Base-by-base conservation (phyloP, 2,113 vertebrate genomes). In the Litocranius walleri region DNA sequence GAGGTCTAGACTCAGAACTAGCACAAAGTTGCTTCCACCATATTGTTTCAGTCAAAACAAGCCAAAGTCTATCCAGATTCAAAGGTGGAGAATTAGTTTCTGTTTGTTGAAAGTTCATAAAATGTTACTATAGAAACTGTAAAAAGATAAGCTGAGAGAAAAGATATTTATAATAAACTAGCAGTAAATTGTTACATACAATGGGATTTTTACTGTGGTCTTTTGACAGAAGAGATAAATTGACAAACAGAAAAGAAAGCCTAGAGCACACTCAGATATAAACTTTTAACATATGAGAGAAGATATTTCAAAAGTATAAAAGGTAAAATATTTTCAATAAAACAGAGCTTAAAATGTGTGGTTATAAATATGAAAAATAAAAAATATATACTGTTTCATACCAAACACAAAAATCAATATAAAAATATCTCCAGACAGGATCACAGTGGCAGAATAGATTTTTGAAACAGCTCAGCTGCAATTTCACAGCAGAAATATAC, bases 391-490 rank as follows among this genome's bases (percentile, higher is more conserved):
- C 21, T 64, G 27, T 27, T 33, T 95, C 25, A 62, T 74, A 45
- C 13, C 33, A 71, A 97, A 96, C 27, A 80, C n/a, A 92, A 94
- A 94, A 96, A 96, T 94, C 86, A 56, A 91, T 95, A 88, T 54
- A 94, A 90, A 97, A 92, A 71, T 87, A 94, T 62, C 27, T 90
- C 56, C 3, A 71, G 36, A 9, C 21, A 83, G 50, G 50, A 92
- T 71, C 57, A 95, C 33, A 25, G 19, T 52, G 54, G 36, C 27
- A 92, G 85, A 27, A 88, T 33, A 90, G 62, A 84, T 50, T 92
- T 90, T 82, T 84, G 21, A 92, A 96, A 59, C n/a, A 62, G 7
- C 50, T 50, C 62, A 23, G 36, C 52, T 90, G 5, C 54, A 93
- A 83, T 84, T 90, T 64, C 83, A 62, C 52, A 57, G 33, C 21